Evolutionary conservation across 1,140 invertebrate species (phyloP), one percentile per base, ranked within the genome.

Genomic region (Procambarus clarkii): DNA sequence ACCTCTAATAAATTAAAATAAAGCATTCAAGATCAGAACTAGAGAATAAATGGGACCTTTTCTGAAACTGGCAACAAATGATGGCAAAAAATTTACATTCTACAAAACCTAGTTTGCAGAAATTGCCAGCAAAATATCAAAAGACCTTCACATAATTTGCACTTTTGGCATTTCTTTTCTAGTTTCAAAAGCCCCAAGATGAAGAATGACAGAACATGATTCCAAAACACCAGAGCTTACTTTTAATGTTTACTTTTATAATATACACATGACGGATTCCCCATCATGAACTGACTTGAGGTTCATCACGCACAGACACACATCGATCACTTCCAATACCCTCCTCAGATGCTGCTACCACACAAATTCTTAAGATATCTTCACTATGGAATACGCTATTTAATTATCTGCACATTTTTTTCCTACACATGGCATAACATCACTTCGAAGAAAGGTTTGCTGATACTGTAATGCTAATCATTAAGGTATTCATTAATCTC

Each of bases 51-150:
- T 74, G 46, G 18, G 83, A 91, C 54, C 50, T 78, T 91, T 71
- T 85, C 89, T 91, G 89, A 91, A 91, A 91, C 89, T 91, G 89
- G 89, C 89, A 91, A 91, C 89, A 85, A 74, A 74, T 64, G 2
- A 74, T 74, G 11, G 69, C 69, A 74, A 74, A 9, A 74, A 9
- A 9, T 74, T 34, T 34, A 74, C 21, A 9, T 9, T 74, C n/a
- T 34, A 74, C 8, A 34, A 34, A 24, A 34, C 0, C 21, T 74
- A 18, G 64, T 21, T 69, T 74, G 69, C 34, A 9, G 69, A 74
- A 74, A 44, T 74, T n/a, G 34, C 21, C 11, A 11, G 24, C 24
- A 74, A 74, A 74, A 34, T 64, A 64, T 64, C 69, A 71, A 24
- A 34, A 69, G 64, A 69, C 64, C 18, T 69, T 21, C 64, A 11